Evolutionary conservation across 2,797 vertebrate species (phyloP).

Genomic region (Myripristis jacobus): DNA sequence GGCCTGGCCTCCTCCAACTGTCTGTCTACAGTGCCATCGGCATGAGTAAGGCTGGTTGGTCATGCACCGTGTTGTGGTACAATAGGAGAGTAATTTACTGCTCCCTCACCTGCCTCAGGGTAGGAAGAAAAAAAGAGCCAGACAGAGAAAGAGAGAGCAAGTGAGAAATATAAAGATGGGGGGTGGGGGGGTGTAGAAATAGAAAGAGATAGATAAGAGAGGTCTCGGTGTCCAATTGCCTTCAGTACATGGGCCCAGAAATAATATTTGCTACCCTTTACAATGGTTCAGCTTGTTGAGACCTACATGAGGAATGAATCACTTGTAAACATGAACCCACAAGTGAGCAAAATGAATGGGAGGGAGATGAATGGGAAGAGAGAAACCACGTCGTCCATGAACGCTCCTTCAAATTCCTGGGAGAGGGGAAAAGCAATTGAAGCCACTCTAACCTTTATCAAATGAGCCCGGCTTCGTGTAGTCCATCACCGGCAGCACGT

Average conservation of each 20-base stretch:
- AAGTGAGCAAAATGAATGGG: constrained; percentile 19
- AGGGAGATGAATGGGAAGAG: constrained; percentile 36
- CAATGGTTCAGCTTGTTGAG: constrained; percentile 11
- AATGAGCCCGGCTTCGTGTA: constrained; percentile 32
- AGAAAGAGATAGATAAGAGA: constrained; percentile 6
- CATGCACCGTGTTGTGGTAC: constrained; percentile 30
- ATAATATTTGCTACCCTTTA: constrained; percentile 9
- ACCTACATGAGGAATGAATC: constrained; percentile 9
- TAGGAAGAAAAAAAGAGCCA: constrained; percentile 23
- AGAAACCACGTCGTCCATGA: constrained; percentile 31
- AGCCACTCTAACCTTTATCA: constrained; percentile 16
- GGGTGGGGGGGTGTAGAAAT: constrained; percentile 3
- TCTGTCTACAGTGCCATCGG: constrained; percentile 38
- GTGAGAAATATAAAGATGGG: not conserved
- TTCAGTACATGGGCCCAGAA: constrained; percentile 1
- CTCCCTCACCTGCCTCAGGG: constrained; percentile 53
- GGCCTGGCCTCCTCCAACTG: constrained; percentile 33
- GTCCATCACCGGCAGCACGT: constrained; percentile 34
- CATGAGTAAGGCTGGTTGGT: constrained; percentile 37
- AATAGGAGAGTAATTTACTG: constrained; percentile 55
- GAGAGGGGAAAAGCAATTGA: constrained; percentile 32
- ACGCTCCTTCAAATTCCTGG: constrained; percentile 2
- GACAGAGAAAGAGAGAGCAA: not conserved
- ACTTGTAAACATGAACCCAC: constrained; percentile 4
- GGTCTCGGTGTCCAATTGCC: not conserved